Evolutionary conservation across 2,888 invertebrate genomes (phyloP), one percentile per base, ranked within the genome.

Genomic region (Octodonta nipae): DNA sequence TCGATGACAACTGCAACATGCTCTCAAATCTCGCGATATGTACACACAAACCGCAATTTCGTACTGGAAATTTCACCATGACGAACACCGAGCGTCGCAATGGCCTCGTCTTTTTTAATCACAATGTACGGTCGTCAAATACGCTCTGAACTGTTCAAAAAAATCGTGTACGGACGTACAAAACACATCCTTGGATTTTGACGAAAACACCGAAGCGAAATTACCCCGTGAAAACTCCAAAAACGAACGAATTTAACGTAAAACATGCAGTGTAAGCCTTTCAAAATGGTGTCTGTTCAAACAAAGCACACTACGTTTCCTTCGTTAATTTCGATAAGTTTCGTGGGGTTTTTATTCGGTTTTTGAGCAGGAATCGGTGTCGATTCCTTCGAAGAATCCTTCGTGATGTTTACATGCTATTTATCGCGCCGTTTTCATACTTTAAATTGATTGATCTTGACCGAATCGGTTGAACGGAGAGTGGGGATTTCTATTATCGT

Each of bases 261-360:
- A 40, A 43, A 44, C 40, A 37, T 40, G 38, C 42, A 29, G 32
- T 38, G 41, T 44, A 44, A 47, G 43, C 37, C 67, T 70, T 67
- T 71, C 72, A 73, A 73, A 73, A 73, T 73, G 73, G 73, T 72
- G 72, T 65, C 73, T 56, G 54, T 45, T 55, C 58, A 58, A 60
- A 62, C 61, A 61, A 61, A 61, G 56, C 56, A 44, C 35, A 44
- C 41, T 42, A 42, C 40, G 37, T 50, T 46, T 41, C 36, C 41
- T 6, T 5, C 40, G 40, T 38, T 34, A 37, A 33, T 44, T 44
- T 29, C 15, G 24, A 17, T 28, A 30, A 26, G 32, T 42, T 43
- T 47, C 34, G 40, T 30, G 26, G 29, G 30, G 34, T 35, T 34
- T 17, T 35, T 38, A 30, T 16, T 20, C 28, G 31, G 22, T 35